Evolutionary conservation across 2,113 vertebrate genomes (phyloP), one percentile per base, ranked within the genome.

Genomic region (Tachysurus vachellii): DNA sequence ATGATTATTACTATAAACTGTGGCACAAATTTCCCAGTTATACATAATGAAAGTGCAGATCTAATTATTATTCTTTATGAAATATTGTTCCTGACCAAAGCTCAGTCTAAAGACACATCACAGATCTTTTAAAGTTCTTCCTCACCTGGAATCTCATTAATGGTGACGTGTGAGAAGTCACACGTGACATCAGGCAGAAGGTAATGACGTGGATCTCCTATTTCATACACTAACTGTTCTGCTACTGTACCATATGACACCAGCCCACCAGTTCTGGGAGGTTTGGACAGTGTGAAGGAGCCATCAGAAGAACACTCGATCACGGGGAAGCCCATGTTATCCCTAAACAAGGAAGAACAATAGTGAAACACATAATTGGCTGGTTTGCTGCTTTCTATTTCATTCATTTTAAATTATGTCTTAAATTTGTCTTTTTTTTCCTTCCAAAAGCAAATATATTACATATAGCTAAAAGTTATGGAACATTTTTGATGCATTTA

Each of bases 181-280:
- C 96, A 97, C 1, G 90, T 94, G 82, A 98, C 96, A 91, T 98
- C 96, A 10, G 97, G 96, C 85, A 98, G 93, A 90, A 96, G 93
- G 92, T 97, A 97, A 5, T 87, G 70, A 75, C 89, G 92, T 10
- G 95, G 96, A 93, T 98, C 94, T 0, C 93, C 95, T 31, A 97
- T 94, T 92, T 97, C 96, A 86, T 97, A 97, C 12, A 97, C 93
- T 89, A 97, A 92, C 90, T 98, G 96, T 90, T 98, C 96, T 6
- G 96, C 94, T 42, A 93, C 95, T 0, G 95, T 95, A 62, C 96
- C 96, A 31, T 97, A 96, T 42, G 94, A 95, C 28, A 98, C 92
- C 0, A 97, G 92, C 14, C 96, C 96, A 0, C 96, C 96, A 0
- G 94, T 96, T 7, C 91, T 88, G 0, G 95, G 95, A 19, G 95